phyloP scores from a whole-genome alignment of 2,888 invertebrate species.

The Chaetogeoica ovagalla region DNA sequence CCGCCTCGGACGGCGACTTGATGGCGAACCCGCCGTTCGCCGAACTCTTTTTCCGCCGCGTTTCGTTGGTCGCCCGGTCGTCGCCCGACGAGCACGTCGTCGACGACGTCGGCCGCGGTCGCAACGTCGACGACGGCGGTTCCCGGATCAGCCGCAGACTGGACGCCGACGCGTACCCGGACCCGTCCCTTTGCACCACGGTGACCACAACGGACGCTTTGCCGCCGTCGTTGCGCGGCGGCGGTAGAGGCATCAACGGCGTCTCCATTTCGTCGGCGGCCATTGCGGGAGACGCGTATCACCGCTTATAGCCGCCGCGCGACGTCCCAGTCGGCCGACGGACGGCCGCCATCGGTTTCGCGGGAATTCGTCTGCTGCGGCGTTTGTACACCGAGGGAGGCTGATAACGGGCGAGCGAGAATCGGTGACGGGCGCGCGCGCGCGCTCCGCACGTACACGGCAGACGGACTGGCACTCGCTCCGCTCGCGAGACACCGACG shows the following conservation, averaged over 20 bases:
- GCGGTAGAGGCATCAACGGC: constrained; percentile 26
- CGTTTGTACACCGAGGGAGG: no score
- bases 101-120: constrained; percentile 10
- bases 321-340: background rate
- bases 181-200: constrained; percentile 12
- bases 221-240: background rate
- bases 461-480: constrained; percentile 1
- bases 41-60: constrained; percentile 32
- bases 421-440: no score
- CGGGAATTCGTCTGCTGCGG: no score
- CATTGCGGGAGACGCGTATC: background rate
- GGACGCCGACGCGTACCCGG: constrained; percentile 2
- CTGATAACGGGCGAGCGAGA: no score
- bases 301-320: background rate
- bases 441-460: background rate
- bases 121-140: constrained; percentile 45
- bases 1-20: constrained; percentile 54
- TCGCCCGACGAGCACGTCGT: constrained; percentile 21
- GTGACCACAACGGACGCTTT: constrained; percentile 46
- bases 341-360: background rate
- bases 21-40: constrained; percentile 54
- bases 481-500: constrained; percentile 7
- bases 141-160: constrained; percentile 54
- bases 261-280: constrained; percentile 24
- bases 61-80: constrained; percentile 47